Evolutionary conservation across 2,797 vertebrate genomes (phyloP), one percentile per base, ranked within the genome.

Genomic region (Chromis chromis): DNA sequence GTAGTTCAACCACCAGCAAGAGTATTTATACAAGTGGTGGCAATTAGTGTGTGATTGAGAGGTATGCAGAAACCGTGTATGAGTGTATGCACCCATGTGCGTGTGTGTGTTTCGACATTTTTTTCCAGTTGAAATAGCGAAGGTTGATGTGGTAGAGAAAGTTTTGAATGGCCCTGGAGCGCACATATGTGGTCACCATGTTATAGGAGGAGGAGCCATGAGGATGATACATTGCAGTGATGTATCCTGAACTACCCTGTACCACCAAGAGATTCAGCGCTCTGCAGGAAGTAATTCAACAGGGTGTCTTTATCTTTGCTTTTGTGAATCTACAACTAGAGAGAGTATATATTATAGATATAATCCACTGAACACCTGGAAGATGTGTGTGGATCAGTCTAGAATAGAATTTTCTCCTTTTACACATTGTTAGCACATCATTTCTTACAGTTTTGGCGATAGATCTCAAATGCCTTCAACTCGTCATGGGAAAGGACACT

Each of bases 21-120:
- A 64, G 36, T 91, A 84, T 92, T 91, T 91, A 70, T 82, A 88
- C 90, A 94, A 87, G 85, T 89, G 85, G 78, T 12, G 62, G 44
- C 79, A 82, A 86, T 92, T 90, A 90, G 56, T 53, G 40, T 55
- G 56, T 76, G 66, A 88, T 79, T 87, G 79, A 87, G 48, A 86
- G 76, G 56, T 88, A 78, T 82, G 73, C 40, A 80, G 78, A 61
- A 70, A 70, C 24, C n/a, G 7, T 50, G 48, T 24, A 9, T 50
- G 21, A 22, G 48, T 13, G 46, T 49, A 12, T 48, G n/a, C 36
- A 21, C 21, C 28, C 40, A 22, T 56, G 62, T 65, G 16, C 36
- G 42, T 57, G 12, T 62, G 40, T 57, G 33, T 36, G 53, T 67
- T 48, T 59, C 39, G 8, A 22, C 46, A 40, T 77, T 71, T 22